Evolutionary conservation across 2,888 invertebrate species (phyloP).

Genomic region (Leucoma salicis): DNA sequence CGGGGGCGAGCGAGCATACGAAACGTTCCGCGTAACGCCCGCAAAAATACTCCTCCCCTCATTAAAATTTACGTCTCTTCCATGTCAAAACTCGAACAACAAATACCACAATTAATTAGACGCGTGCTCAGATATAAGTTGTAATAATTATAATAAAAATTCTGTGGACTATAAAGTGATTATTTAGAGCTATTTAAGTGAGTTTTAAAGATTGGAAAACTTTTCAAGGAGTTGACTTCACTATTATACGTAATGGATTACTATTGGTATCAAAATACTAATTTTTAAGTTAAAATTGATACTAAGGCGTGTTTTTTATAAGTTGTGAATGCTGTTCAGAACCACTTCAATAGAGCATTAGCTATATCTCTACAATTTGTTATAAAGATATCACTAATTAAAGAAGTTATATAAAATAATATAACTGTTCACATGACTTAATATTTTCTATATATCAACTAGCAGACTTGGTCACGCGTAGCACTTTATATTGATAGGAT

Average conservation of each 20-base stretch:
- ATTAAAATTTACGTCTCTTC: constrained; percentile 63
- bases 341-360: neutral
- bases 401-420: neutral
- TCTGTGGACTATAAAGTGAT: constrained; percentile 44
- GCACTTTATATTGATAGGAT: too few species aligned
- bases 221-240: constrained; percentile 44
- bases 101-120: constrained; percentile 45
- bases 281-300: neutral
- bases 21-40: constrained; percentile 48
- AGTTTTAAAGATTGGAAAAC: constrained; percentile 40
- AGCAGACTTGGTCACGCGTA: too few species aligned
- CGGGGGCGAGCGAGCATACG: constrained; percentile 56
- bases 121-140: constrained; percentile 39
- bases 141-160: constrained; percentile 28
- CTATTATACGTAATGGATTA: constrained; percentile 12
- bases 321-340: neutral
- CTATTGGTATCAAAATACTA: neutral
- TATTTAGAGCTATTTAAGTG: constrained; percentile 43
- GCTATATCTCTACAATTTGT: neutral
- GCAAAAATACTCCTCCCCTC: constrained; percentile 36
- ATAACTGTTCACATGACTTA: too few species aligned
- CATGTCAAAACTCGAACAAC: constrained; percentile 60
- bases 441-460: too few species aligned
- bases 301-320: too few species aligned
- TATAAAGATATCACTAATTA: neutral